phyloP scores from a whole-genome alignment of 2,797 vertebrate genomes.

The Sebastes iracundus region DNA sequence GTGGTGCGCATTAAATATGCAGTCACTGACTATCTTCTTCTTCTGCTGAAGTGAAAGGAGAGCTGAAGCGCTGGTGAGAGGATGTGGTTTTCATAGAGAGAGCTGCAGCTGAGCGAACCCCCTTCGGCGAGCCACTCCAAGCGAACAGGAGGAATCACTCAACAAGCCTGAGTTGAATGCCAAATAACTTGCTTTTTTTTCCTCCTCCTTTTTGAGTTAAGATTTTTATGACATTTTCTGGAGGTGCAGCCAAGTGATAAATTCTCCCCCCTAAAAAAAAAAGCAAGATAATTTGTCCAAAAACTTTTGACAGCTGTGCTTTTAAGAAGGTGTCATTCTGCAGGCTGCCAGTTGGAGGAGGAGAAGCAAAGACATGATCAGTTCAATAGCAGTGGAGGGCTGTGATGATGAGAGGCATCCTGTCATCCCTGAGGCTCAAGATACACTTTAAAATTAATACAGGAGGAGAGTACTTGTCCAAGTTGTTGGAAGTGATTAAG shows the following conservation, averaged over 20 bases:
- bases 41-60: background rate
- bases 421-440: background rate
- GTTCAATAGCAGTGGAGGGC: background rate
- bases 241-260: background rate
- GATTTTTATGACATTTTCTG: background rate
- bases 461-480: background rate
- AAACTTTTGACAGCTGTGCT: slow-evolving; percentile 59
- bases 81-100: slow-evolving; percentile 6
- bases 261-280: background rate
- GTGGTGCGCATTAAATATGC: background rate
- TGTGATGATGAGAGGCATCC: slow-evolving; percentile 18
- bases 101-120: background rate
- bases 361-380: slow-evolving; percentile 57
- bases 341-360: slow-evolving; percentile 66
- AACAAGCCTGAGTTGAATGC: background rate
- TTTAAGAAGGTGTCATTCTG: slow-evolving; percentile 57
- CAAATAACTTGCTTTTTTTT: background rate
- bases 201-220: background rate
- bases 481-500: background rate
- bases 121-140: background rate
- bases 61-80: background rate
- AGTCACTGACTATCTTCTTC: background rate
- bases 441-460: background rate
- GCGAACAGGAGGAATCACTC: slow-evolving; percentile 1
- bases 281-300: background rate